Percentiles rank a stretch among this genome's conserved stretches.
Conservation (phyloP, 2,797 vertebrate species). For the Sparidentex hasta region DNA sequence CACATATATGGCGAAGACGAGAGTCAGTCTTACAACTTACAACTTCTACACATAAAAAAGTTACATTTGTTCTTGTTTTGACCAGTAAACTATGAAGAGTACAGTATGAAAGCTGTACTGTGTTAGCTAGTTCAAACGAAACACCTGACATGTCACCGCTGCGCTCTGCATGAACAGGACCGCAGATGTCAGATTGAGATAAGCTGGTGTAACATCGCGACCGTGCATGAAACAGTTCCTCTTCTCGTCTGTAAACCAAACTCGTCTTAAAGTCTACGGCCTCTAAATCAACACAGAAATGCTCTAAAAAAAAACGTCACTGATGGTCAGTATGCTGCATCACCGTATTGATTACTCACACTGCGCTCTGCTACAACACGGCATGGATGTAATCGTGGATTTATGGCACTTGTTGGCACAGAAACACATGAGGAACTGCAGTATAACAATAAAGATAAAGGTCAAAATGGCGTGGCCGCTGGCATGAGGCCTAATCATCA, state of each 20-base stretch:
- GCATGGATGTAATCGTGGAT: constrained; percentile 5
- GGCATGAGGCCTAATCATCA: too few species aligned
- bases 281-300: not conserved
- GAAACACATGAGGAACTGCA: not conserved
- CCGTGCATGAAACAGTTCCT: too few species aligned
- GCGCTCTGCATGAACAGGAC: not conserved
- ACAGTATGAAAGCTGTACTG: not conserved
- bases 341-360: constrained; percentile 21
- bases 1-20: too few species aligned
- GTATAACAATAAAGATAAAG: too few species aligned
- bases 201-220: not conserved
- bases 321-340: not conserved
- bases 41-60: too few species aligned
- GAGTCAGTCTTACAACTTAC: too few species aligned
- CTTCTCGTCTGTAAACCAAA: too few species aligned
- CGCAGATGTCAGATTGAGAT: not conserved
- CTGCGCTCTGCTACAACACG: not conserved
- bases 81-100: too few species aligned
- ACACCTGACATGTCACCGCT: not conserved
- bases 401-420: constrained; percentile 8
- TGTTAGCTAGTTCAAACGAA: not conserved
- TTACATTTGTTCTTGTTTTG: too few species aligned
- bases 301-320: too few species aligned
- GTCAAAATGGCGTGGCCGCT: too few species aligned
- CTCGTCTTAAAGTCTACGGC: not conserved